Percentiles rank a stretch among this genome's conserved stretches.
Conservation (phyloP, 2,888 invertebrate species). For the Oscheius sp. region DNA sequence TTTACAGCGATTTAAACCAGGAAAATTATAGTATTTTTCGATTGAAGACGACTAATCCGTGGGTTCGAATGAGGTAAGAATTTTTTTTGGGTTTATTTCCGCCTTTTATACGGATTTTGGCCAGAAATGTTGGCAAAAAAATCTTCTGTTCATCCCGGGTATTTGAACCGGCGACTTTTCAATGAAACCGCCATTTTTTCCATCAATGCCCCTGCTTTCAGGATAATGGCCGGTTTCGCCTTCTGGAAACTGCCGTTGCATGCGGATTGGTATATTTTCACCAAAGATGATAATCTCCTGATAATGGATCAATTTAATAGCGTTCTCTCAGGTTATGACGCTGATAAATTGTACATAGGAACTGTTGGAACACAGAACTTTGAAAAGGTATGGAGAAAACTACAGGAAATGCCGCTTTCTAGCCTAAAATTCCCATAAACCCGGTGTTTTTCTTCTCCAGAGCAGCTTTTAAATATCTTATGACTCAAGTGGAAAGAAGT, state of each 20-base stretch:
- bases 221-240: conserved; percentile 18
- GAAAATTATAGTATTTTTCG: not conserved
- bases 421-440: not conserved
- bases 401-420: not conserved
- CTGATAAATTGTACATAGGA: not conserved
- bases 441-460: conserved; percentile 7
- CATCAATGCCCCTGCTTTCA: too few relatives aligned
- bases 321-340: not conserved
- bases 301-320: conserved; percentile 26
- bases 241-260: not conserved
- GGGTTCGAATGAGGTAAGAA: conserved; percentile 9
- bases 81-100: not conserved
- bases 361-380: conserved; percentile 22
- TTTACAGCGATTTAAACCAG: not conserved
- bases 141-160: too few relatives aligned
- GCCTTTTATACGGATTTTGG: too few relatives aligned
- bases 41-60: not conserved
- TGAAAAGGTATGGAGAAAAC: conserved; percentile 11
- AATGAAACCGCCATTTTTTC: too few relatives aligned
- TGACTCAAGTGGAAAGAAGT: not conserved
- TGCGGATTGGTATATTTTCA: conserved; percentile 26
- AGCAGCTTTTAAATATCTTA: conserved; percentile 17
- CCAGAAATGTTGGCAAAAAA: too few relatives aligned
- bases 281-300: conserved; percentile 19
- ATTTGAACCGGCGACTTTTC: too few relatives aligned